These are phyloP conservation scores for Muschampia plurimacula DNA, from an alignment of 2,888 invertebrate species.

Conservation along the genomic window DNA sequence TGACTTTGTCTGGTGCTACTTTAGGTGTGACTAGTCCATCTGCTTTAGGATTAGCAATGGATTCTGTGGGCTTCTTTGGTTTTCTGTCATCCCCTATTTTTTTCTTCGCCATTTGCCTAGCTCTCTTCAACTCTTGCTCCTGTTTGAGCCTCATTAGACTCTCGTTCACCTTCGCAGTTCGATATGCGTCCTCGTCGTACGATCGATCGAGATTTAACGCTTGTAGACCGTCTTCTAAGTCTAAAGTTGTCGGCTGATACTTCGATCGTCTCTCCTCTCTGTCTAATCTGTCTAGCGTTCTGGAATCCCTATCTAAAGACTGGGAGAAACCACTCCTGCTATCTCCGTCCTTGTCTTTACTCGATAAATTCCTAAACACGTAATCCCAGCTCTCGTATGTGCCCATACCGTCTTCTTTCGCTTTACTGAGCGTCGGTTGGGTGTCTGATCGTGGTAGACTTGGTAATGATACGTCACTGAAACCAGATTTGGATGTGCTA, in stretches of 20 bases:
- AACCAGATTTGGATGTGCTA: conserved; percentile 72
- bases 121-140: conserved; percentile 71
- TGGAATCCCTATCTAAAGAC: conserved; percentile 75
- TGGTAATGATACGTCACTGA: conserved; percentile 74
- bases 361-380: conserved; percentile 91
- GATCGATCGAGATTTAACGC: conserved; percentile 80
- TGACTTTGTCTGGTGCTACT: conserved; percentile 75
- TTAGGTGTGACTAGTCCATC: conserved; percentile 69
- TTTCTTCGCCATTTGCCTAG: conserved; percentile 66
- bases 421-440: conserved; percentile 79
- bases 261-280: conserved; percentile 75
- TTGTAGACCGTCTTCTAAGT: conserved; percentile 85
- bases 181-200: conserved; percentile 72
- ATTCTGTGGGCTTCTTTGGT: conserved; percentile 69
- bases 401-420: conserved; percentile 88
- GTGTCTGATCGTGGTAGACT: conserved; percentile 80
- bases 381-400: conserved; percentile 92
- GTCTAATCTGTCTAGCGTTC: conserved; percentile 75
- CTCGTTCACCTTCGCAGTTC: conserved; percentile 83
- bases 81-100: conserved; percentile 63
- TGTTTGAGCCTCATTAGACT: conserved; percentile 75
- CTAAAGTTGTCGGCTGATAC: conserved; percentile 81
- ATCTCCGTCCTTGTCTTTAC: conserved; percentile 89
- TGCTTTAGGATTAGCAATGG: conserved; percentile 66
- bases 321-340: conserved; percentile 88